phyloP scores from a whole-genome alignment of 1,140 invertebrate genomes.

The Halyomorpha halys region DNA sequence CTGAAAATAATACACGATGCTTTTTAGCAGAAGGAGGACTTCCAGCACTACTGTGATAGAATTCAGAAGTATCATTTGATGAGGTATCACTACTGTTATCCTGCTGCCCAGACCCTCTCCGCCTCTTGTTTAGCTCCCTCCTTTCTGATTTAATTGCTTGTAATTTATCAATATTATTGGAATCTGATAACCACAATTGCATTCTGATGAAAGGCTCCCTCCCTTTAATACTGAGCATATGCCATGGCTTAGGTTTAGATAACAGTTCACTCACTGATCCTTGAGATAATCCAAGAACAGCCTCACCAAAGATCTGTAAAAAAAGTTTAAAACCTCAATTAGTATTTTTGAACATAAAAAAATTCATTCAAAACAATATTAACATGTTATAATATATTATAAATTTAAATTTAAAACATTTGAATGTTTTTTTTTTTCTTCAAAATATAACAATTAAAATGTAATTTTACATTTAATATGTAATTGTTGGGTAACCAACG shows the following conservation, averaged over 20 bases:
- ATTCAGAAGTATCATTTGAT: conserved; percentile 78
- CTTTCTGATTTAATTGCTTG: conserved; percentile 80
- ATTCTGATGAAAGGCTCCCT: conserved; percentile 96
- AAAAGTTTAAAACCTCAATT: not conserved
- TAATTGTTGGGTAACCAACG: no score
- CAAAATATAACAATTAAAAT: no score
- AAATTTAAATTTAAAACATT: no score
- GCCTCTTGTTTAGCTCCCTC: conserved; percentile 76
- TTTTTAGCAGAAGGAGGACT: conserved; percentile 72
- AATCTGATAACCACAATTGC: conserved; percentile 92
- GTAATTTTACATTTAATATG: no score
- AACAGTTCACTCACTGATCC: conserved; percentile 94
- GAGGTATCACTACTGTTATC: conserved; percentile 77
- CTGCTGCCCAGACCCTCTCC: conserved; percentile 42
- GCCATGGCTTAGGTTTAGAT: conserved; percentile 97
- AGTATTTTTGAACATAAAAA: no score
- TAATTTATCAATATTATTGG: conserved; percentile 81
- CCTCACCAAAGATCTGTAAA: conserved; percentile 84
- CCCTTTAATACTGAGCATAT: conserved; percentile 97
- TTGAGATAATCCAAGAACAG: conserved; percentile 88
- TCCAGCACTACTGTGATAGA: conserved; percentile 61
- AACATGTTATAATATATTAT: no score
- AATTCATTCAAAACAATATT: no score
- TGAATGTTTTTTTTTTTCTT: no score
- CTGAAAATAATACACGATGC: conserved; percentile 77